Conservation (phyloP, 2,113 vertebrate genomes). For the Mesitornis unicolor region DNA sequence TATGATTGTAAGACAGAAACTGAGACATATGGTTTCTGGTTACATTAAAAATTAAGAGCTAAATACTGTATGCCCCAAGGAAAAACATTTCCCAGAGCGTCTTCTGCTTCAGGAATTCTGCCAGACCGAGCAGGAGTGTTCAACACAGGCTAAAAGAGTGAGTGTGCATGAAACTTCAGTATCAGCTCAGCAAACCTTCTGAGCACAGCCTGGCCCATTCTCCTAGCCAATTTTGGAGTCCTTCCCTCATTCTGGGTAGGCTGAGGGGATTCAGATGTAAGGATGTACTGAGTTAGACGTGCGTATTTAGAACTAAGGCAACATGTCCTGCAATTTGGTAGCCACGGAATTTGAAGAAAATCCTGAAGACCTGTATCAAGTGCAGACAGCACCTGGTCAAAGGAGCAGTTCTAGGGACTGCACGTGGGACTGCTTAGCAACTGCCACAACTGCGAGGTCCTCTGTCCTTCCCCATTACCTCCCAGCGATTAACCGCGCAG, state of each 20-base stretch:
- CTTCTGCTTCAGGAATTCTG: constrained; percentile 2
- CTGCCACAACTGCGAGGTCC: neutral
- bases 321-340: neutral
- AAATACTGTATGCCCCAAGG: neutral
- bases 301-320: neutral
- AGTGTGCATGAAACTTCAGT: neutral
- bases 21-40: neutral
- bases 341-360: neutral
- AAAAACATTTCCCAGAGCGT: neutral
- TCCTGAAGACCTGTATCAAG: neutral
- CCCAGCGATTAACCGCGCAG: neutral
- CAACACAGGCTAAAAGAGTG: neutral
- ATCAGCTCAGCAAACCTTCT: neutral
- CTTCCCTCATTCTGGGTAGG: neutral
- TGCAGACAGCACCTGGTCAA: neutral
- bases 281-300: neutral
- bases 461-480: neutral
- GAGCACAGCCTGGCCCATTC: neutral
- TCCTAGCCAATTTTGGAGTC: neutral
- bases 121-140: neutral
- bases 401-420: neutral
- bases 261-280: neutral
- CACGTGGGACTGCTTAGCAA: neutral
- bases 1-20: neutral
- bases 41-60: neutral